A percentile compares a stretch with the other conserved stretches of the same genome.
Evolutionary conservation across 2,888 invertebrate genomes (phyloP).

Genomic region (Allacma fusca): DNA sequence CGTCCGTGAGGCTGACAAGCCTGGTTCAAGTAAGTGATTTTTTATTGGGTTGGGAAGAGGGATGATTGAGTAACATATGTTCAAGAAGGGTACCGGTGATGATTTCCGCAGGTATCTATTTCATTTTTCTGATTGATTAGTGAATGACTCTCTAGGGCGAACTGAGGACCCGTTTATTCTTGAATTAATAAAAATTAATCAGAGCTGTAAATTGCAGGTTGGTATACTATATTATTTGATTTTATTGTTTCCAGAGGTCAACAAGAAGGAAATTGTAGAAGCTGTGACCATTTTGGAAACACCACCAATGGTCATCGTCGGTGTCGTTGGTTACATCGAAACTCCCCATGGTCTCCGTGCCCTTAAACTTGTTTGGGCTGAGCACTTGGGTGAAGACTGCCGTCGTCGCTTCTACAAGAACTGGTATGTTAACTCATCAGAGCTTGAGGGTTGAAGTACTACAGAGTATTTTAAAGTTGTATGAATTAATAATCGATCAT

Average conservation of each 20-base stretch:
- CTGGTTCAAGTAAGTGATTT: constrained; percentile 90
- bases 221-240: background rate
- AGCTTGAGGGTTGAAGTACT: background rate
- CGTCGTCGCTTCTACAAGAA: constrained; percentile 99
- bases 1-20: constrained; percentile 97
- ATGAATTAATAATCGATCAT: constrained; percentile 30
- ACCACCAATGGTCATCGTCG: constrained; percentile 97
- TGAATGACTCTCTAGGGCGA: constrained; percentile 60
- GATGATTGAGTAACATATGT: background rate
- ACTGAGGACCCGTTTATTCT: constrained; percentile 52
- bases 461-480: background rate
- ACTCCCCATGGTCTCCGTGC: constrained; percentile 96
- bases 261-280: constrained; percentile 99
- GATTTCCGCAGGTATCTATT: constrained; percentile 57
- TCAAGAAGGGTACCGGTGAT: constrained; percentile 51
- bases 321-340: constrained; percentile 98
- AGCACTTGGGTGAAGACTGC: constrained; percentile 98
- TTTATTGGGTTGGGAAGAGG: background rate
- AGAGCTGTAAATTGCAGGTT: background rate
- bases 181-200: too few relatives aligned
- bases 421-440: constrained; percentile 76
- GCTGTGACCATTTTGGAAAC: constrained; percentile 98
- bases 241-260: constrained; percentile 77
- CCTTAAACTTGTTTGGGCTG: constrained; percentile 96
- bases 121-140: constrained; percentile 57